phyloP scores from a whole-genome alignment of 2,113 vertebrate species.

The Stercorarius parasiticus region DNA sequence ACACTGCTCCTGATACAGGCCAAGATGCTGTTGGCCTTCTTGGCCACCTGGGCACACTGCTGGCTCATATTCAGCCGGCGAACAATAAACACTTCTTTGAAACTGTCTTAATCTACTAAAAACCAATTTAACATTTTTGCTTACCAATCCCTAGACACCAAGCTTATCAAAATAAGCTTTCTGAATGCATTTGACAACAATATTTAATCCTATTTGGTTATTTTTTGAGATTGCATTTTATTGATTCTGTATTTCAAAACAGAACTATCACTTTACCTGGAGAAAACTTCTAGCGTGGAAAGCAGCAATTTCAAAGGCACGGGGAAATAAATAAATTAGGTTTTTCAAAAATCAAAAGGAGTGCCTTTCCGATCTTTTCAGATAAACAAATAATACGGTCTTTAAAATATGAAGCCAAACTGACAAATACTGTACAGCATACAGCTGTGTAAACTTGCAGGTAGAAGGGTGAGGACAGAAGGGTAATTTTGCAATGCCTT shows the following conservation, averaged over 20 bases:
- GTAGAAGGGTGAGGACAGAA: neutral
- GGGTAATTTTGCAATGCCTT: neutral
- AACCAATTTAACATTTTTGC: neutral
- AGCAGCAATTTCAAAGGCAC: neutral
- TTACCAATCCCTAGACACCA: neutral
- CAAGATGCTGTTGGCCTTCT: too few species aligned
- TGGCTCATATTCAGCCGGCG: too few species aligned
- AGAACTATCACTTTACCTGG: neutral
- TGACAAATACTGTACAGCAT: neutral
- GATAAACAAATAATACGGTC: neutral
- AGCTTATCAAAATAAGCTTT: neutral
- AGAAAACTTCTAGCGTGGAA: neutral
- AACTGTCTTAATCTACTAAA: neutral
- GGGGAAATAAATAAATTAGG: neutral
- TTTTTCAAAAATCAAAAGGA: neutral
- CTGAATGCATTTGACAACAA: neutral
- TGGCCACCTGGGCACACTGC: too few species aligned
- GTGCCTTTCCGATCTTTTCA: neutral
- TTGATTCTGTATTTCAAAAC: neutral
- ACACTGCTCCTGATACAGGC: too few species aligned
- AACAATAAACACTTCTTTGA: neutral
- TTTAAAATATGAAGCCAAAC: neutral
- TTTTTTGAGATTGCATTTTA: neutral
- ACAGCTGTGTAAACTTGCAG: neutral
- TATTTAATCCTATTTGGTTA: neutral